Base-by-base conservation (phyloP, 1,140 invertebrate species). In the Limonius californicus region DNA sequence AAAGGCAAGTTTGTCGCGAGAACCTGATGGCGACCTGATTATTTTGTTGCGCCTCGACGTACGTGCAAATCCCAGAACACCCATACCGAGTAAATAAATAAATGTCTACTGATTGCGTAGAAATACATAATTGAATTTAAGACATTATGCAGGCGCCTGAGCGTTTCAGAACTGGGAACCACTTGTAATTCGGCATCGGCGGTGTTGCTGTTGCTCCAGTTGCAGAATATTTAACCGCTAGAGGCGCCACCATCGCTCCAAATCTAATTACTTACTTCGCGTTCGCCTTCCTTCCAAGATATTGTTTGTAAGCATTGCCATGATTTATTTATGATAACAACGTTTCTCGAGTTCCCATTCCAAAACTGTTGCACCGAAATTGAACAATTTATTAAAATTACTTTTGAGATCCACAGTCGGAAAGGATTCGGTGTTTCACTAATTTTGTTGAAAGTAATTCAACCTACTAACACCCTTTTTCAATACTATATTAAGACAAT, bases 301-400 rank as follows among this genome's bases (percentile, higher is more conserved):
- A 60, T 62, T 62, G 63, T 68, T 68, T 65, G 66, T 65, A 68
- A 68, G 57, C 63, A 59, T 56, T 55, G 60, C 32, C 43, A 63
- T 68, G 66, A 68, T 68, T 68, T 68, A 68, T 68, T 68, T 68
- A 68, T 68, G 60, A 60, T 59, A 65, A 68, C 63, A 64, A 53
- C 62, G 57, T 67, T 67, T 64, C 62, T 67, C 39, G 55, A 64
- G 56, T 60, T 67, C 59, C 63, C 62, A 42, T 61, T 67, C 54
- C 62, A 42, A 61, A 61, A 67, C 59, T 59, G 58, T 55, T 64
- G 62, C 65, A 67, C 63, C 59, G 62, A 67, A 67, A 64, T 64
- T 67, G 63, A 64, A 59, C 65, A 58, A 67, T 67, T 67, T 67
- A 67, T 67, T 67, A 64, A n/a, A n/a, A n/a, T n/a, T n/a, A n/a